Evolutionary conservation across 2,113 vertebrate species (phyloP).

Genomic region (Paramisgurnus dabryanus): DNA sequence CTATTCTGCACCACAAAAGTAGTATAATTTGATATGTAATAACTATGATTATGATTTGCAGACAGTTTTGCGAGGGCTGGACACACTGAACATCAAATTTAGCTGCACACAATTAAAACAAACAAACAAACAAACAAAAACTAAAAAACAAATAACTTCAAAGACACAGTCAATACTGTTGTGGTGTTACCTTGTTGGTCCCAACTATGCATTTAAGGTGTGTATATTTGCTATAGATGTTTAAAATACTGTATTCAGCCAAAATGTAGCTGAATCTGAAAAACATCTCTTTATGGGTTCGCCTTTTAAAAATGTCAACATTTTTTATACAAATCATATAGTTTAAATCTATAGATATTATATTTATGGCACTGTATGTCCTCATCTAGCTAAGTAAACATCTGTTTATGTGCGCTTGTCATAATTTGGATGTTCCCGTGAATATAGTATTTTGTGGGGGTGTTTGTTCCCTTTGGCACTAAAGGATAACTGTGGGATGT

Average conservation of each 20-base stretch:
- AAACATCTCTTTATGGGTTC: too few species aligned
- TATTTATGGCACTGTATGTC: constrained; percentile 3
- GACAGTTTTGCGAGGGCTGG: constrained; percentile 40
- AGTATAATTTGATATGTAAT: constrained; percentile 46
- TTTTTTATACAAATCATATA: too few species aligned
- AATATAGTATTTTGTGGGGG: constrained; percentile 3
- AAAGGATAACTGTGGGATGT: constrained; percentile 5
- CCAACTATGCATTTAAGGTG: constrained; percentile 18
- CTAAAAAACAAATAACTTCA: constrained; percentile 28
- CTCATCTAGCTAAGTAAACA: not conserved
- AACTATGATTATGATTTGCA: constrained; percentile 43
- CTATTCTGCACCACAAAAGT: constrained; percentile 35
- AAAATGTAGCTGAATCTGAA: too few species aligned
- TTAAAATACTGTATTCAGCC: too few species aligned
- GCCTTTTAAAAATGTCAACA: too few species aligned
- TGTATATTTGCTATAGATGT: not conserved
- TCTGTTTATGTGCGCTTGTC: not conserved
- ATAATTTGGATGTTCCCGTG: not conserved
- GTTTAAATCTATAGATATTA: not conserved
- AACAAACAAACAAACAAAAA: constrained; percentile 8
- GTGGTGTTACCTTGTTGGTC: constrained; percentile 56
- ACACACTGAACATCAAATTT: constrained; percentile 47
- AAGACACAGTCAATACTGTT: constrained; percentile 65
- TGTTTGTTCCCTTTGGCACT: constrained; percentile 3
- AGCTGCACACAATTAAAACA: constrained; percentile 55